Conservation (phyloP, 1,140 invertebrate genomes). For the Leptinotarsa undecemlineata region DNA sequence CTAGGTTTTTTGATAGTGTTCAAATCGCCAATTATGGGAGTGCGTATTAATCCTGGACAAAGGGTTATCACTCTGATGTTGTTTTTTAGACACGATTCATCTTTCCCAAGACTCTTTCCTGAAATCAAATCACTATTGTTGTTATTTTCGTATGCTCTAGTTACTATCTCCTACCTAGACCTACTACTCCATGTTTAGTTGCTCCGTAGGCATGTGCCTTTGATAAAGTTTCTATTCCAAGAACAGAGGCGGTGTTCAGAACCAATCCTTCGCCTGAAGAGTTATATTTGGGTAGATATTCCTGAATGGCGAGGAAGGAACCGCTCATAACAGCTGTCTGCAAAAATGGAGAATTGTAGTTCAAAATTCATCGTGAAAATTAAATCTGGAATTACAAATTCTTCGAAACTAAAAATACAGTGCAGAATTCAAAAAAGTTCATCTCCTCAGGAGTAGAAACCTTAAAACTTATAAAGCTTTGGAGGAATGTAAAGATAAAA, state of each 20-base stretch:
- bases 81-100: not conserved
- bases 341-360: not conserved
- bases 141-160: too few species aligned
- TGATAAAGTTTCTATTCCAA: not conserved
- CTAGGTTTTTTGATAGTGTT: not conserved
- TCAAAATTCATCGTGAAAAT: too few species aligned
- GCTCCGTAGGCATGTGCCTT: conserved; percentile 1
- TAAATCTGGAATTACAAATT: too few species aligned
- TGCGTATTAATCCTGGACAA: not conserved
- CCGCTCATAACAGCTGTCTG: conserved; percentile 12
- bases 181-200: conserved; percentile 14
- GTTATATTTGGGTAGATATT: conserved; percentile 16
- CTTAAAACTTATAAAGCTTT: too few species aligned
- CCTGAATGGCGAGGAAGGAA: not conserved
- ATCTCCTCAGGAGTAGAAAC: too few species aligned
- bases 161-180: conserved; percentile 1
- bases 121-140: not conserved
- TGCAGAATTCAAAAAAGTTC: too few species aligned
- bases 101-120: not conserved
- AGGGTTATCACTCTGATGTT: conserved; percentile 5
- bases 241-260: conserved; percentile 10
- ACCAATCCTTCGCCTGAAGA: conserved; percentile 5
- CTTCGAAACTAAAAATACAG: too few species aligned
- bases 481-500: too few species aligned
- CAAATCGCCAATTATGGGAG: not conserved